Evolutionary conservation across 2,888 invertebrate species (phyloP).

Genomic region (Thysanoteuthis rhombus): DNA sequence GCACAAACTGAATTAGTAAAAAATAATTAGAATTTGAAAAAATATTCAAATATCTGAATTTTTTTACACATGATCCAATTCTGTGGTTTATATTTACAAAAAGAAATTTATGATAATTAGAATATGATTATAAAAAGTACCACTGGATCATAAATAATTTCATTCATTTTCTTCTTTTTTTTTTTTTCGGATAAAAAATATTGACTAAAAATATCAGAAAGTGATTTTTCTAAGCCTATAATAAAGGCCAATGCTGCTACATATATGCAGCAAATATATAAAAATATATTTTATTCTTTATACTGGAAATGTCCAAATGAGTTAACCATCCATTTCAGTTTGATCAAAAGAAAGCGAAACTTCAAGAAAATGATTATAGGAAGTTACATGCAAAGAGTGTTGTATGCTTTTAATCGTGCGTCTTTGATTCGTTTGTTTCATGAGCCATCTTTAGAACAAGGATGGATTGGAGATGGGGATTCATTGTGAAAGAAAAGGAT

Average conservation of each 20-base stretch:
- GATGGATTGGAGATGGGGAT: neutral
- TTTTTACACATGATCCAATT: neutral
- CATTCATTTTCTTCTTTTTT: neutral
- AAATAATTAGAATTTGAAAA: neutral
- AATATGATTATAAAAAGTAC: neutral
- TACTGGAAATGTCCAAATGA: neutral
- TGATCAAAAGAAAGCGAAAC: too few species aligned
- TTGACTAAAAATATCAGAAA: neutral
- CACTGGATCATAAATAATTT: neutral
- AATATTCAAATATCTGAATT: neutral
- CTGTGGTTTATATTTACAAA: neutral
- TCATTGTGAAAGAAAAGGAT: constrained; percentile 56
- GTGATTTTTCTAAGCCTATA: neutral
- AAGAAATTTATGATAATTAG: neutral
- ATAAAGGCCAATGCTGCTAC: neutral
- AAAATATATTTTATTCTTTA: neutral
- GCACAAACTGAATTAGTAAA: neutral
- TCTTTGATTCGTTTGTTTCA: too few species aligned
- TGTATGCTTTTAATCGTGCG: too few species aligned
- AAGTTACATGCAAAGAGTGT: too few species aligned
- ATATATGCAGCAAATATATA: neutral
- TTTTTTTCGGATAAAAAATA: neutral
- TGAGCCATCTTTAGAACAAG: neutral
- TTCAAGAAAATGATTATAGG: too few species aligned
- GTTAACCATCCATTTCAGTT: too few species aligned